Base-by-base conservation (phyloP, 2,113 vertebrate genomes). In the Alces alces region DNA sequence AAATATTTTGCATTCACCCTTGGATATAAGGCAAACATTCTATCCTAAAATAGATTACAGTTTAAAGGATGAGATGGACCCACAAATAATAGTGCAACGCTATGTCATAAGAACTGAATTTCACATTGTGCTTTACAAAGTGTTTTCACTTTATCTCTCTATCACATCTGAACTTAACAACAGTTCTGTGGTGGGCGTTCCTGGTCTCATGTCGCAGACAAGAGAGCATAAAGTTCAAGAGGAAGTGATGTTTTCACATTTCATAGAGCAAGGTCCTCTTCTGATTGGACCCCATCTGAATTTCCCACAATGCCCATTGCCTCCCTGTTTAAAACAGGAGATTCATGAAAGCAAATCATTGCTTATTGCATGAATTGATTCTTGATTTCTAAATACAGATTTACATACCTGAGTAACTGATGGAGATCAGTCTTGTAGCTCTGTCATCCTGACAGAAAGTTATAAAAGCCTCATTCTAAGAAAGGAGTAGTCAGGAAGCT, bases 371-470 rank as follows among this genome's bases (percentile, higher is more conserved):
- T 11, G n/a, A 61, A 43, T 50, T 82, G 45, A 70, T 17, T 79
- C 79, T 89, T 79, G 10, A 58, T 85, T 92, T 95, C 92, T 76
- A 90, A 76, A 47, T 64, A 21, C 61, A 47, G 52, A 28, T 57
- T 73, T 83, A 76, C 33, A 61, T 23, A 27, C 28, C 3, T 30
- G 13, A 79, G 23, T 39, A 52, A 80, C 7, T 4, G 6, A 13
- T 11, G 14, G 58, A 87, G 25, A 58, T 83, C 45, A 58, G 19
- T 15, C 52, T 39, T 11, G 5, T 6, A 54, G 36, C 50, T 25
- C 80, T 25, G 16, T 45, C 33, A 33, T 36, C 10, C 43, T 55
- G 30, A 60, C 0, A 27, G 39, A 64, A 79, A 54, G 10, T 33
- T 58, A n/a, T 2, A 50, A 64, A 76, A 70, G 19, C 13, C 36